Base-by-base conservation (phyloP, 2,797 vertebrate genomes). In the Esox masquinongy region DNA sequence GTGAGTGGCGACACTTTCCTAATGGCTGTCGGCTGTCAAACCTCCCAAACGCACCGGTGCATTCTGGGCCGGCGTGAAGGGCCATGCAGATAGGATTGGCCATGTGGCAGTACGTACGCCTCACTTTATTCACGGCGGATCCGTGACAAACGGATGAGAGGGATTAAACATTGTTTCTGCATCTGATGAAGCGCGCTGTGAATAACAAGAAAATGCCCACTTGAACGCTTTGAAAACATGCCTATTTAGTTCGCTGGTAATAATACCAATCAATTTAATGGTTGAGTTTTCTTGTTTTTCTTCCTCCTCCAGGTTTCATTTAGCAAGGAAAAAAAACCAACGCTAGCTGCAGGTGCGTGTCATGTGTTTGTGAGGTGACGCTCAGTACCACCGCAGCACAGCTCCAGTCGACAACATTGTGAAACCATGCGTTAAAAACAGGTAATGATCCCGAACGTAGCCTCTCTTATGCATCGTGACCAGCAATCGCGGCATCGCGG, bases 61-160 rank as follows among this genome's bases (percentile, higher is more conserved):
- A 81, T 11, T 78, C 22, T 0, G 82, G 90, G 88, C 90, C 90
- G 89, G 77, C 51, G 79, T 86, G 72, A 89, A 91, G 88, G 81
- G 77, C 73, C 74, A 89, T 89, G 86, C 87, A 88, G 90, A 91
- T 91, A 14, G 43, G 36, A 16, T 16, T 15, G 68, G 22, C 16
- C 39, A 70, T 7, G 68, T 49, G 68, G 16, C n/a, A 22, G 39
- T 26, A 11, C 15, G 31, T 31, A 68, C 16, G 31, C 66, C 5
- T 17, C 1, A 9, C 24, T 68, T 68, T 68, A 5, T 36, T 16
- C 31, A 2, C 66, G 15, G 2, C 29, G 17, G 66, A 14, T 68
- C 36, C 19, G 39, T 26, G 43, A 16, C 19, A 22, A 22, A 22
- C 2, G 39, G 39, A 70, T 15, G 39, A 50, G 68, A 2, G 68